phyloP scores from a whole-genome alignment of 2,113 vertebrate genomes.

The Phalacrocorax brasilianus region DNA sequence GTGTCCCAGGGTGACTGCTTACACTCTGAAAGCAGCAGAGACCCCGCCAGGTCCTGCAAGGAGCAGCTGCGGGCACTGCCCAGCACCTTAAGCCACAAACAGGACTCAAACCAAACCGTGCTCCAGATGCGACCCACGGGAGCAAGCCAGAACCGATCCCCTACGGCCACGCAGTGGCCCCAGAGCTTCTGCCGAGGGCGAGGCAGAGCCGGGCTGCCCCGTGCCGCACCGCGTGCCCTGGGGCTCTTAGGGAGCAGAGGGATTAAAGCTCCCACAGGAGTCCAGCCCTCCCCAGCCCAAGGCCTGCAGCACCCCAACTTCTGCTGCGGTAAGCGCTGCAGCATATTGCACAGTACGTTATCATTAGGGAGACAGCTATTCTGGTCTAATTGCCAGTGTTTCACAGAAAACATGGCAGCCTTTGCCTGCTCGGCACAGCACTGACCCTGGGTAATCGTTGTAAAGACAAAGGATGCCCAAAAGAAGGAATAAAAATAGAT shows the following conservation, averaged over 20 bases:
- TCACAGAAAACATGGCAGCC: not conserved
- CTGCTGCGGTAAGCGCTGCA: not conserved
- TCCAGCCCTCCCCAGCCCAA: no score
- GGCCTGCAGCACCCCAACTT: not conserved
- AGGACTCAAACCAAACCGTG: not conserved
- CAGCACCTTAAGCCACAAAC: not conserved
- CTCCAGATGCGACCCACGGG: not conserved
- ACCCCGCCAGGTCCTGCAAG: not conserved
- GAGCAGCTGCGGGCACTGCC: rapidly evolving
- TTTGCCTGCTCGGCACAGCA: not conserved
- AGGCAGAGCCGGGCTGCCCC: not conserved
- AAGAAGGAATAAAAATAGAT: not conserved
- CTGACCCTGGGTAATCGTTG: not conserved
- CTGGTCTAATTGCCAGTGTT: not conserved
- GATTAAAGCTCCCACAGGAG: not conserved
- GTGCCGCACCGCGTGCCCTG: rapidly evolving
- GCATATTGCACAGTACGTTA: rapidly evolving
- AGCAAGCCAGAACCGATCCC: not conserved
- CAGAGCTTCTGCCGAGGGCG: not conserved
- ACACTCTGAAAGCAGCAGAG: rapidly evolving
- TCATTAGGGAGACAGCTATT: not conserved
- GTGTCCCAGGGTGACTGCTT: rapidly evolving
- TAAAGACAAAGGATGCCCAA: not conserved
- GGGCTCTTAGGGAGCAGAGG: rapidly evolving
- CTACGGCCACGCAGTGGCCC: rapidly evolving